These are phyloP conservation scores for Lepidostoma basale DNA, from an alignment of 1,140 invertebrate species.

Conservation along the genomic window DNA sequence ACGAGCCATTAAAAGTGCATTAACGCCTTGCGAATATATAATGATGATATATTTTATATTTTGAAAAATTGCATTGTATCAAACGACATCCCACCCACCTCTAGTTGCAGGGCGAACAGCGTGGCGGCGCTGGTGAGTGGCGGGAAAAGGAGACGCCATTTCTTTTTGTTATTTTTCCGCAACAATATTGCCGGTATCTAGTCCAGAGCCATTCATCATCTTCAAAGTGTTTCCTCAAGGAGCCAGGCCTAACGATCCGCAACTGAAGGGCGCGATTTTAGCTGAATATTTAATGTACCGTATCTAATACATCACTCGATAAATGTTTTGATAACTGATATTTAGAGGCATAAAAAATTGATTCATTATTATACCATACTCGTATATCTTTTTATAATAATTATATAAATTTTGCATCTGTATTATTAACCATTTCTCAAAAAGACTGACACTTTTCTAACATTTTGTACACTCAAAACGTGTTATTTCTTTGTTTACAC, in stretches of 20 bases:
- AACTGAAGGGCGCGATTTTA: slow-evolving; percentile 7
- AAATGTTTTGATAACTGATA: too few species aligned
- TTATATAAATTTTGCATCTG: too few species aligned
- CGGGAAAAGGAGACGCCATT: slow-evolving; percentile 27
- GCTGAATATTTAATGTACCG: too few species aligned
- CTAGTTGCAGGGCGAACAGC: not conserved
- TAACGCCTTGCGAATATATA: not conserved
- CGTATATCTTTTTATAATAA: too few species aligned
- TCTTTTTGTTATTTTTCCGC: slow-evolving; percentile 28
- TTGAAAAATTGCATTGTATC: slow-evolving; percentile 32
- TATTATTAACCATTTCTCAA: too few species aligned
- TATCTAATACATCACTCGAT: too few species aligned
- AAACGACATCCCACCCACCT: slow-evolving; percentile 22
- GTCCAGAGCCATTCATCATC: slow-evolving; percentile 40
- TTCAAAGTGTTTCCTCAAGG: slow-evolving; percentile 41
- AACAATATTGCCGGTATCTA: slow-evolving; percentile 28
- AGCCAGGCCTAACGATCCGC: slow-evolving; percentile 31
- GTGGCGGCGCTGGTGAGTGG: not conserved
- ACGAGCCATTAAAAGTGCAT: too few species aligned
- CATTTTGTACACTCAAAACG: too few species aligned
- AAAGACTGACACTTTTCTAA: too few species aligned
- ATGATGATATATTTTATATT: slow-evolving; percentile 26
- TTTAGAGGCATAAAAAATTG: too few species aligned
- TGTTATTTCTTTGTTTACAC: too few species aligned
- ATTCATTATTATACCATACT: too few species aligned